Evolutionary conservation across 2,888 invertebrate species (phyloP), one percentile per base, ranked within the genome.

Genomic region (Automeris io): DNA sequence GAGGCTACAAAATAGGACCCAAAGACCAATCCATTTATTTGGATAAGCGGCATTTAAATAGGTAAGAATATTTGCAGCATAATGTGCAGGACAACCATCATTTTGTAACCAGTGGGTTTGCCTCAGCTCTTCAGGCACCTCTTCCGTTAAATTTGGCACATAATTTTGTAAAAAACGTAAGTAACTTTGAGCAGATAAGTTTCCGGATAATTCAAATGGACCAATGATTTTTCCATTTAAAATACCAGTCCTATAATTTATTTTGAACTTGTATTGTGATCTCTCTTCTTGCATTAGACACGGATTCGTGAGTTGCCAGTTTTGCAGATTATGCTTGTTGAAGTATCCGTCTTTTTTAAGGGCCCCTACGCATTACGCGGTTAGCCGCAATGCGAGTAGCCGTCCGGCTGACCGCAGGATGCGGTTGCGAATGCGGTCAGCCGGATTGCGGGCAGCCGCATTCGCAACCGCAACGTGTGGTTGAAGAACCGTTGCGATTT

Each of bases 41-140:
- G 6, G 9, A 9, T 24, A 9, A 9, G 24, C 9, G 9, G 3
- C 6, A 24, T 24, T 24, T 24, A 24, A 24, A 24, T 24, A 24
- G 2, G 9, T 2, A 24, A 2, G 9, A 24, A 24, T 9, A 24
- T 3, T n/a, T n/a, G 4, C 24, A 24, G n/a, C 24, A 24, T 24
- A 46, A 38, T 46, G 40, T 18, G 38, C 41, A 33, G 46, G 40
- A 16, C 40, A 41, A 41, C 37, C 42, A 38, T 47, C 41, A 32
- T 42, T 35, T 37, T 48, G 43, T 12, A 32, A 43, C 44, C 41
- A 47, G 16, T 38, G 12, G 21, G 16, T 26, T 37, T 36, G 32
- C 29, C 12, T 40, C 34, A 34, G 13, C 34, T 34, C 34, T 22
- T 34, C 34, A 2, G 13, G 34, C 6, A 34, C 8, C 23, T 34